Evolutionary conservation across 2,888 invertebrate genomes (phyloP).

Genomic region (Leptopilina syphax): DNA sequence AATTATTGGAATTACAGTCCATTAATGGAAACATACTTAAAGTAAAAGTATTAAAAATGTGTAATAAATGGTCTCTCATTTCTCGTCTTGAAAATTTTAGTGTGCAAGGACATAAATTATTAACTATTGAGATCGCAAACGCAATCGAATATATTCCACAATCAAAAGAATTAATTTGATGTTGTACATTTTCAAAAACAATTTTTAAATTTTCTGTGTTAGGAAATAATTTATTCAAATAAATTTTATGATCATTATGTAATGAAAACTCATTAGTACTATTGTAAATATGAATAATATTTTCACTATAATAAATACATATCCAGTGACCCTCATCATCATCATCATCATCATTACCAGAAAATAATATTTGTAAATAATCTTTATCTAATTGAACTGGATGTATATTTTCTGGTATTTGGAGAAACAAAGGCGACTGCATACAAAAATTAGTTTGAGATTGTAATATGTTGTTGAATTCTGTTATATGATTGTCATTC

Average conservation of each 20-base stretch:
- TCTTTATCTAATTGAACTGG: not conserved
- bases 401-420: not conserved
- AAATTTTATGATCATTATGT: not conserved
- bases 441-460: not conserved
- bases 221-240: not conserved
- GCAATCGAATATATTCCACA: conserved; percentile 29
- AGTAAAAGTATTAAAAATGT: not conserved
- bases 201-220: not conserved
- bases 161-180: conserved; percentile 19
- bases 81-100: conserved; percentile 4
- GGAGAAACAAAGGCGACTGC: not conserved
- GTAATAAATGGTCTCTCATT: not conserved
- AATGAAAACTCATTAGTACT: not conserved
- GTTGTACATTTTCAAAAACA: conserved; percentile 38
- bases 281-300: conserved; percentile 10
- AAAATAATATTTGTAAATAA: not conserved
- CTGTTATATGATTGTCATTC: not conserved
- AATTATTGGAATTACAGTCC: not conserved
- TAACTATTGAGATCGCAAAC: conserved; percentile 19
- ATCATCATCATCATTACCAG: not conserved
- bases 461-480: not conserved
- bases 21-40: not conserved
- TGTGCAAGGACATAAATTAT: conserved; percentile 12
- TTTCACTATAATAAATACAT: not conserved
- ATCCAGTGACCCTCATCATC: not conserved